A percentile compares a stretch with the other conserved stretches of the same genome.
Conservation (phyloP, 2,888 invertebrate species). For the Thymelicus sylvestris region DNA sequence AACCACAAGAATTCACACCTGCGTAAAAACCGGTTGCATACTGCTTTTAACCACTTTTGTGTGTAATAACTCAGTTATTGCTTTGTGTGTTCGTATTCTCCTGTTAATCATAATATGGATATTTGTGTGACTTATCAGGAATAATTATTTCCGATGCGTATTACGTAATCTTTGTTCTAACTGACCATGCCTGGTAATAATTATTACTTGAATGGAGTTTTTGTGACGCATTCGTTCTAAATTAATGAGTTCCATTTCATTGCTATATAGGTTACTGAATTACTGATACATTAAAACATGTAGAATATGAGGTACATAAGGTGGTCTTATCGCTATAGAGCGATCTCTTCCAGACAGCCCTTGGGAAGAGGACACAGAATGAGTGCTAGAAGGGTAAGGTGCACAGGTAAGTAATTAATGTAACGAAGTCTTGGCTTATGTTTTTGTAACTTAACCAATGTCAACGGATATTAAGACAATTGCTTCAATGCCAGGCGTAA, state of each 20-base stretch:
- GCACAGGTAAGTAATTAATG: not conserved
- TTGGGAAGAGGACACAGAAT: no score
- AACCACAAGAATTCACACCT: conserved; percentile 21
- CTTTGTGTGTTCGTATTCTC: conserved; percentile 4
- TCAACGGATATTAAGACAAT: not conserved
- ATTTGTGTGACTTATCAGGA: conserved; percentile 16
- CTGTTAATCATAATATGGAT: conserved; percentile 9
- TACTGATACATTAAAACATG: no score
- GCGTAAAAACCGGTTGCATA: conserved; percentile 22
- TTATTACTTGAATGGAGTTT: no score
- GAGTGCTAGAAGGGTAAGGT: no score
- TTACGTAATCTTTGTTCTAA: not conserved
- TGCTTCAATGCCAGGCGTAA: not conserved
- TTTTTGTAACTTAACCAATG: not conserved
- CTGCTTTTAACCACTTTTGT: conserved; percentile 1
- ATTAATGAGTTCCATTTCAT: not conserved
- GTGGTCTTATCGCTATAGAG: no score
- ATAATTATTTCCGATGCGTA: conserved; percentile 1
- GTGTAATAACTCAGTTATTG: conserved; percentile 16
- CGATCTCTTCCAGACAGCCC: no score
- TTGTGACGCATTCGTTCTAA: not conserved
- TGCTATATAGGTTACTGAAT: no score
- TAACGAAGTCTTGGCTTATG: not conserved
- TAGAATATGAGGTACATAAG: no score
- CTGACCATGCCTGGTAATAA: no score